Base-by-base conservation (phyloP, 2,888 invertebrate genomes). In the Pediacus dermestoides region DNA sequence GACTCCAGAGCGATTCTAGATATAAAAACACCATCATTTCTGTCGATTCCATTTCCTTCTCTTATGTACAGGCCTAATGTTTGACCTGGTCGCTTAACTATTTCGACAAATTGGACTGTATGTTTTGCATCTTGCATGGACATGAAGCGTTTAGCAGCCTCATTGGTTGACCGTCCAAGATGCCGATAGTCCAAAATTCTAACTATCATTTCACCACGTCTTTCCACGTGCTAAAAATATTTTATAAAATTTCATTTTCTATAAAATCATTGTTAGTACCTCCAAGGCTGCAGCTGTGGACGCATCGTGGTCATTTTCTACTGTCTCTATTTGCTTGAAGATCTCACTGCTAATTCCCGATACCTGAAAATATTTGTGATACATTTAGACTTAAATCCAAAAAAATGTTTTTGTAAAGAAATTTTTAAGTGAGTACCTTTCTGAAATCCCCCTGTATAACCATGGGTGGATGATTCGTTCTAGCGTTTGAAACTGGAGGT, bases 71-170 rank as follows among this genome's bases (percentile, higher is more conserved):
- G 78, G 26, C 99, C 99, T 48, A 99, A 75, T 16, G 96, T 96
- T 72, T 99, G 97, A 8, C 97, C 99, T 1, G 99, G 99, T 57
- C 96, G 81, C 72, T 99, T 99, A 52, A 99, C 94, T 63, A 99
- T 96, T 74, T 99, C 99, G 55, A 99, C 95, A 64, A 95, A 82
- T 68, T 89, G 81, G 44, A 92, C 89, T 53, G 82, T 78, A 46
- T 68, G 67, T 48, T 68, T 69, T 34, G 60, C 65, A 68, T 85
- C 87, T 77, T 87, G 87, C 73, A 85, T 74, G 43, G 81, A 70
- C 67, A 89, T 80, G 71, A 91, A 88, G 65, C 88, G 84, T 70
- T 90, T 88, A 57, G 90, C 90, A 56, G 86, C 85, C 61, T 92
- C 92, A 46, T 84, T 78, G 49, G 89, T 89, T 60, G 86, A 83